phyloP scores from a whole-genome alignment of 53 echinoderm and acorn worm genomes.

The Stichopus horrens region DNA sequence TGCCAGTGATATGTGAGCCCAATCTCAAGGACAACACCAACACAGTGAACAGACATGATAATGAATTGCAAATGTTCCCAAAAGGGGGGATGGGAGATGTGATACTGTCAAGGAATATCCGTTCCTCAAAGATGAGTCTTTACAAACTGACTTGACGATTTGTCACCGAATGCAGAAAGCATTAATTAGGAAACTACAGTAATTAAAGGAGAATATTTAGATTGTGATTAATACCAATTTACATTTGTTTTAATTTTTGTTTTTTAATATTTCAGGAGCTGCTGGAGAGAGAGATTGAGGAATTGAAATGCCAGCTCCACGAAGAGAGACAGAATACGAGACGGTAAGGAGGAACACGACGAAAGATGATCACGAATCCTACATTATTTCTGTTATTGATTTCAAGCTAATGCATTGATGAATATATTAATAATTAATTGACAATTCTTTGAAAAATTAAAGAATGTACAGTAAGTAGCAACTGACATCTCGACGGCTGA shows the following conservation, averaged over 20 bases:
- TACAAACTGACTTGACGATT: background rate
- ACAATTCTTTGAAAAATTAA: too few relatives aligned
- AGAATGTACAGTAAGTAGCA: too few relatives aligned
- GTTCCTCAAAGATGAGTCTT: background rate
- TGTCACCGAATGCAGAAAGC: background rate
- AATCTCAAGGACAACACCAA: background rate
- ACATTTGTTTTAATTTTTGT: background rate
- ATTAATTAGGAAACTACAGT: background rate
- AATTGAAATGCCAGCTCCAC: conserved; percentile 61
- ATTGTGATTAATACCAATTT: conserved; percentile 18
- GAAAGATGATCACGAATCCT: background rate
- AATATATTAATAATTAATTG: background rate
- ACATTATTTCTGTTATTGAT: background rate
- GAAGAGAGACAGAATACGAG: conserved; percentile 70
- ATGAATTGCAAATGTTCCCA: background rate
- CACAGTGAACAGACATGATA: too few relatives aligned
- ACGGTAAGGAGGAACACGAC: conserved; percentile 43
- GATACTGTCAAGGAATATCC: background rate
- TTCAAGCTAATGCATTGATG: background rate
- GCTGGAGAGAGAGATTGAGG: conserved; percentile 63
- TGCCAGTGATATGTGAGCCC: background rate
- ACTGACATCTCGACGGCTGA: too few relatives aligned
- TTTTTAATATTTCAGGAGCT: conserved; percentile 49
- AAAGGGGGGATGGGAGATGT: too few relatives aligned
- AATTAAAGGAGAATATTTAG: background rate